Evolutionary conservation across 30 jellyfish, hydroid and myxozoan species (phyloP), one percentile per base, ranked within the genome.

Genomic region (Cassiopea xamachana): DNA sequence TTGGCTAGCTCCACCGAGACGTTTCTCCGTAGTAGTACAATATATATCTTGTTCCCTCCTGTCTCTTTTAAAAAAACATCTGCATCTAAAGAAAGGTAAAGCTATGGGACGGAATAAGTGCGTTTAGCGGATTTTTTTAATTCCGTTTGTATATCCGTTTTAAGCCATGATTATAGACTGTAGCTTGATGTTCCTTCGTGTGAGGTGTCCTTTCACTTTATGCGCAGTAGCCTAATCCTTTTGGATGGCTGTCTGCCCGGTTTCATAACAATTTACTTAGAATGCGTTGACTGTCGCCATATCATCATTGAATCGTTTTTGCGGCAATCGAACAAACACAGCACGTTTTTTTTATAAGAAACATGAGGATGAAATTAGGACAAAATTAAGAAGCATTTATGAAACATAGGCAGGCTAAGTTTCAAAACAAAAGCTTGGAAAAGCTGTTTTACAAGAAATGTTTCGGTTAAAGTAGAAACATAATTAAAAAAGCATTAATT

Each of bases 141-240:
- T 75, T 39, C 64, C 84, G 84, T 75, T 75, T 75, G 69, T 75
- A 75, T 75, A 16, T 75, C 84, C 84, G 84, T 75, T 75, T 75
- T 75, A 75, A 39, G 64, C 84, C 47, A 13, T 19, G 84, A 75
- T 75, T 75, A 39, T 9, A 69, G 69, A 49, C 46, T 16, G 68
- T 7, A 45, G 16, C 39, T 75, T 44, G 69, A 39, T 44, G 64
- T 46, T 17, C 64, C 84, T 39, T 27, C 84, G 84, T 75, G 84
- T 75, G 84, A 75, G 84, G 84, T 46, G 46, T 27, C 60, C 69
- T 46, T 75, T 75, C 10, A 46, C 69, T 62, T 39, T 43, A 75
- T 16, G 84, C 69, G 84, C 69, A 14, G n/a, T 58, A 1, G 46
- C 7, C 69, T 75, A 75, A 75, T 75, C 84, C 48, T 45, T 18